Evolutionary conservation across 1,140 invertebrate genomes (phyloP).

Genomic region (Drosophila cardini): DNA sequence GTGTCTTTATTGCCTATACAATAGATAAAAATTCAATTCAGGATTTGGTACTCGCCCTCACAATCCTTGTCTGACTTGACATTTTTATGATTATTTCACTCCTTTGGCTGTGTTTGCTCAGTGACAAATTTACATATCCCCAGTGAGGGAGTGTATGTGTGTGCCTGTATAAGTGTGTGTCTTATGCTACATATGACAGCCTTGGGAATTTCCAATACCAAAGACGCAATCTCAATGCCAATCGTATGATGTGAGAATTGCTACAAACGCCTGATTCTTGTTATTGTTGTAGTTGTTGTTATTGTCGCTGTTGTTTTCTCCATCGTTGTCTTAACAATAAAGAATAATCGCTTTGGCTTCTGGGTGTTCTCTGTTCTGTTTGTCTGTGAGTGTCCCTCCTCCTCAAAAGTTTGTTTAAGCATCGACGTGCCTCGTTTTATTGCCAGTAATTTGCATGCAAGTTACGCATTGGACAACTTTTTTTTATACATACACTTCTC

Average conservation of each 20-base stretch:
- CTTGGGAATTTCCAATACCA: slow-evolving; percentile 73
- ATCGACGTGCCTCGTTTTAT: slow-evolving; percentile 75
- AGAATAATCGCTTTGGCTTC: slow-evolving; percentile 74
- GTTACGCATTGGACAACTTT: slow-evolving; percentile 71
- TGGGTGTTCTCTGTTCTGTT: slow-evolving; percentile 26
- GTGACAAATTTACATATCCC: slow-evolving; percentile 79
- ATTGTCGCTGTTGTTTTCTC: slow-evolving; percentile 37
- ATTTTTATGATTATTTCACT: slow-evolving; percentile 84
- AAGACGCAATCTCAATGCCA: slow-evolving; percentile 71
- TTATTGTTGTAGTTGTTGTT: slow-evolving; percentile 30
- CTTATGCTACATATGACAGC: slow-evolving; percentile 74
- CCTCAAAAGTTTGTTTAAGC: slow-evolving; percentile 66
- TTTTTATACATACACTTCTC: slow-evolving; percentile 32
- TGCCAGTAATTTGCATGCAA: slow-evolving; percentile 81
- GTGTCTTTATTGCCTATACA: slow-evolving; percentile 82
- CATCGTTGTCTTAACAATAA: slow-evolving; percentile 73
- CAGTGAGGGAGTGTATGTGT: slow-evolving; percentile 27
- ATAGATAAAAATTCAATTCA: slow-evolving; percentile 84
- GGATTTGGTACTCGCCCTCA: slow-evolving; percentile 48
- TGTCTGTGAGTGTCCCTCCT: slow-evolving; percentile 3
- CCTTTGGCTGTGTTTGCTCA: slow-evolving; percentile 72
- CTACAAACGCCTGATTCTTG: slow-evolving; percentile 53
- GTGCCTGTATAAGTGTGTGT: slow-evolving; percentile 9
- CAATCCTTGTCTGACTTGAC: slow-evolving; percentile 44
- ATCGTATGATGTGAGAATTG: slow-evolving; percentile 82